Evolutionary conservation across 2,888 invertebrate genomes (phyloP).

Genomic region (Apotomis turbidana): DNA sequence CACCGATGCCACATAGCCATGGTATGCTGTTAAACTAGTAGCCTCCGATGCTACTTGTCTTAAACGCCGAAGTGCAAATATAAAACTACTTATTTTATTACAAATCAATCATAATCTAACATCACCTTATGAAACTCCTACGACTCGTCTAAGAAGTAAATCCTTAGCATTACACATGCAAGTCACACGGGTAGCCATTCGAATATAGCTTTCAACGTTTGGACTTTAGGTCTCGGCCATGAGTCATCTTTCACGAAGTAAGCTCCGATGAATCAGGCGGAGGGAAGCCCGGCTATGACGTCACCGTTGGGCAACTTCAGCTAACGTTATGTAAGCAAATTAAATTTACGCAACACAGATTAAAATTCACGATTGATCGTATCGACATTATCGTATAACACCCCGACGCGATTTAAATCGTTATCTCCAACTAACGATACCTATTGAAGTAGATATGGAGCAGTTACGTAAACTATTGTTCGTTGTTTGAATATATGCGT

Average conservation of each 20-base stretch:
- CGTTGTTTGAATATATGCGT: conserved; percentile 8
- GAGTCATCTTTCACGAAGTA: conserved; percentile 12
- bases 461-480: conserved; percentile 33
- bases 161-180: not conserved
- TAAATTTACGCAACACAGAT: conserved; percentile 35
- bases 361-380: conserved; percentile 23
- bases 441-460: conserved; percentile 1
- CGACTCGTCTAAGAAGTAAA: not conserved
- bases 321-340: conserved; percentile 46
- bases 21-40: too few relatives aligned
- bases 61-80: too few relatives aligned
- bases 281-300: conserved; percentile 73
- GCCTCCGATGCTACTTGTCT: too few relatives aligned
- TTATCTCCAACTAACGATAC: conserved; percentile 15
- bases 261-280: conserved; percentile 60
- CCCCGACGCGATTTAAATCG: conserved; percentile 20
- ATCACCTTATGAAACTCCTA: conserved; percentile 2
- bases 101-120: conserved; percentile 10
- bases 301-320: conserved; percentile 49
- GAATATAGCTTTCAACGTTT: conserved; percentile 3
- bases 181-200: not conserved
- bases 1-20: too few relatives aligned
- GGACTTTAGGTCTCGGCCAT: conserved; percentile 5
- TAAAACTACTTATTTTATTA: too few relatives aligned
- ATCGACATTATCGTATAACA: conserved; percentile 13